Base-by-base conservation (phyloP, 35 echinoderm and acorn worm genomes). In the Diadema setosum region DNA sequence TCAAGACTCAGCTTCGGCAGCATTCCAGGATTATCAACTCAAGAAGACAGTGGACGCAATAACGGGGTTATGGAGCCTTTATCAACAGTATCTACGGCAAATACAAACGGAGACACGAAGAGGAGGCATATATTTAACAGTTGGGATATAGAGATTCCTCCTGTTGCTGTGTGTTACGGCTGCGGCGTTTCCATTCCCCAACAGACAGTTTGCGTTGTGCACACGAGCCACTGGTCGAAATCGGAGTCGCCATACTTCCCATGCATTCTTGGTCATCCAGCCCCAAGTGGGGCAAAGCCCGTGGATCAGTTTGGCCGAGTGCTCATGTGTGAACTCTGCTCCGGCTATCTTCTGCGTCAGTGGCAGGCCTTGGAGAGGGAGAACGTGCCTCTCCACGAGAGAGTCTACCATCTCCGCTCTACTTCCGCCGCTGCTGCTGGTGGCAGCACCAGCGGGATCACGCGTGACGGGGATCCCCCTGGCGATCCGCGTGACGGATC, bases 201-300 rank as follows among this genome's bases (percentile, higher is more conserved):
- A 23, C 82, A 92, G 42, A 81, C 92, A 23, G 87, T 85, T 59
- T 84, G 93, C 24, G 86, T 94, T 65, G 96, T 99, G 6, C 92
- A 99, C 85, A 99, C 96, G 24, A 99, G 96, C 45, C 92, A 99
- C 46, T 94, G 92, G 92, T 94, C 92, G 30, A 99, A 99, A 25
- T 94, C 96, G 27, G 96, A 94, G 58, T 78, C 93, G 20, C 96
- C 96, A 41, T 99, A 94, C 69, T 99, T 94, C 57, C 96, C 96
- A 5, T 94, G 92, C 46, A 91, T 99, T 26, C 74, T 94, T 24
- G 88, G 88, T 26, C 96, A 99, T 67, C 86, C 96, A 11, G 56
- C 96, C 20, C 92, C 96, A 21, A 37, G 81, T 24, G 96, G 93
- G 34, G 96, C 96, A 16, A 99, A 84, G 61, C 91, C 96, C 45